A percentile compares a stretch with the other conserved stretches of the same genome.
Conservation (phyloP, 2,797 vertebrate species). For the Mormyrops boulengeri region DNA sequence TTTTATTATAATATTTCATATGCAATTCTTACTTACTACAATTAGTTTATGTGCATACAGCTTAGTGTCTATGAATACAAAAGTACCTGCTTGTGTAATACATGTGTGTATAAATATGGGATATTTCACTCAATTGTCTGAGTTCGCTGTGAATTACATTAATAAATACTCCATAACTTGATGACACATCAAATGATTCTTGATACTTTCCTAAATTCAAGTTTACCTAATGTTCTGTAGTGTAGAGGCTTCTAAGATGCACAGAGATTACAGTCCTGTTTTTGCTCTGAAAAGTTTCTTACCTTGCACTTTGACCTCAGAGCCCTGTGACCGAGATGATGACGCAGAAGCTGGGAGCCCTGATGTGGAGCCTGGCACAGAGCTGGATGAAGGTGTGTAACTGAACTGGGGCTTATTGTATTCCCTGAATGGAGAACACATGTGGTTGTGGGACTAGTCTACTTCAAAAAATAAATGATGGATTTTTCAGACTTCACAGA, state of each 20-base stretch:
- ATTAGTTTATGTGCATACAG: not conserved
- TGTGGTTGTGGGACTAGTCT: not conserved
- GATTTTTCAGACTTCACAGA: not conserved
- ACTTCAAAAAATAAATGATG: not conserved
- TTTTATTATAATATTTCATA: not conserved
- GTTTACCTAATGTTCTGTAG: not conserved
- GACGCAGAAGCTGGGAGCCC: conserved; percentile 65
- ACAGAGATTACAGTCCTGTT: not conserved
- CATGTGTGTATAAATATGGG: not conserved
- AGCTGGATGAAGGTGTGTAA: conserved; percentile 82
- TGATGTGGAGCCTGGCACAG: conserved; percentile 82
- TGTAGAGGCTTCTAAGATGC: not conserved
- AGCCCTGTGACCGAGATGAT: conserved; percentile 53
- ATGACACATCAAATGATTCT: not conserved
- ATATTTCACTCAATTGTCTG: not conserved
- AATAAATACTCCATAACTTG: not conserved
- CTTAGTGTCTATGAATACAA: not conserved
- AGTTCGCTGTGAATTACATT: not conserved
- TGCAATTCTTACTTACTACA: not conserved
- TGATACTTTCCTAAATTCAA: not conserved
- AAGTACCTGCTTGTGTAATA: not conserved
- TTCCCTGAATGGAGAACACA: not conserved
- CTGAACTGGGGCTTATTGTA: not conserved
- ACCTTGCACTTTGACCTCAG: conserved; percentile 47
- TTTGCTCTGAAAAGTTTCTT: not conserved